Evolutionary conservation across 2,888 invertebrate species (phyloP).

Genomic region (Elegia similella): DNA sequence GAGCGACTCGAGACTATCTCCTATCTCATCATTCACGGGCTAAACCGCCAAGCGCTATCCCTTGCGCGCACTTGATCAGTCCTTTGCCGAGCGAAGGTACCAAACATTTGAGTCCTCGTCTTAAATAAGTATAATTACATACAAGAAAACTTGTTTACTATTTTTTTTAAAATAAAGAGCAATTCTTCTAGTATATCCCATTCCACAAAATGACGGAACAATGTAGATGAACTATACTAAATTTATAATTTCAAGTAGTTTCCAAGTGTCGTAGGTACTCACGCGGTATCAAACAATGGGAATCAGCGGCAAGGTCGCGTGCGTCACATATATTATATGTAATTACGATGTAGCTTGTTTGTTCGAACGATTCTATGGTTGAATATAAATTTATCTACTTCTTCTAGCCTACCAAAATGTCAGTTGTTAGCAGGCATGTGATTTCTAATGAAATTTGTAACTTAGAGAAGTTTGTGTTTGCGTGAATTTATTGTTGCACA

Average conservation of each 20-base stretch:
- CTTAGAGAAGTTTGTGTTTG: no score
- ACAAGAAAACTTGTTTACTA: neutral
- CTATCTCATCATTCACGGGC: no score
- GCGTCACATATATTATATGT: slow-evolving; percentile 66
- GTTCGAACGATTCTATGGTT: slow-evolving; percentile 27
- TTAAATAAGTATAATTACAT: neutral
- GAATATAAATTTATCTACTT: neutral
- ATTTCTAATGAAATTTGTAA: no score
- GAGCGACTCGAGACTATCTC: no score
- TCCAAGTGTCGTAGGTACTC: slow-evolving; percentile 38
- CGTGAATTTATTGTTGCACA: no score
- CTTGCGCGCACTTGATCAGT: no score
- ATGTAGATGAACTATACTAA: slow-evolving; percentile 37
- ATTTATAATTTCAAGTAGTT: slow-evolving; percentile 45
- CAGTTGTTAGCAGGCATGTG: neutral
- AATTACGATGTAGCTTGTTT: slow-evolving; percentile 56
- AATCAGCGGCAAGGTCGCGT: slow-evolving; percentile 67
- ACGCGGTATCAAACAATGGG: slow-evolving; percentile 65
- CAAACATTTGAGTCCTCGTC: no score
- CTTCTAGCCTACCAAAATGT: neutral
- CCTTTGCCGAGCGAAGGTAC: no score
- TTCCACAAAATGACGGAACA: slow-evolving; percentile 10
- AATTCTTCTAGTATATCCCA: neutral
- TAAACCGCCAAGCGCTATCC: no score
- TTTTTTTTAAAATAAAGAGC: neutral